Percentiles rank a stretch among this genome's conserved stretches.
phyloP scores from a whole-genome alignment of 2,888 invertebrate species.

The Eudemis profundana region DNA sequence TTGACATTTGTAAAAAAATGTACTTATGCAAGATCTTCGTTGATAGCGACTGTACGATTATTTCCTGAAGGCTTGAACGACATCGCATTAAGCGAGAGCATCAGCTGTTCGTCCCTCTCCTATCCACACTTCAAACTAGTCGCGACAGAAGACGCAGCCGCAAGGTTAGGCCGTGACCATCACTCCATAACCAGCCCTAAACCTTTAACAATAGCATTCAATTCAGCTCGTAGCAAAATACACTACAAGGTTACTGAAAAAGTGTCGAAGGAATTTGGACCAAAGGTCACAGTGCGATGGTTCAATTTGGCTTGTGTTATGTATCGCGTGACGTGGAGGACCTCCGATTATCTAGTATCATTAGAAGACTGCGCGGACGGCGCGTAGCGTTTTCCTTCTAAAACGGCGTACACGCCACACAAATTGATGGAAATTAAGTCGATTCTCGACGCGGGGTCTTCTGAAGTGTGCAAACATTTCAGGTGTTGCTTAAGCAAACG shows the following conservation, averaged over 20 bases:
- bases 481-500: too few relatives aligned
- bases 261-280: neutral
- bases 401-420: too few relatives aligned
- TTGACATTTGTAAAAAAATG: too few relatives aligned
- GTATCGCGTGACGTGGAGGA: slow-evolving; percentile 10
- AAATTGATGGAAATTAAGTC: too few relatives aligned
- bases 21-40: too few relatives aligned
- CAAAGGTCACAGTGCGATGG: neutral
- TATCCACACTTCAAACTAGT: neutral
- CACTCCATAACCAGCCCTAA: neutral
- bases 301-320: neutral
- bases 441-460: too few relatives aligned
- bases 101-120: neutral
- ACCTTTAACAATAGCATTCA: neutral
- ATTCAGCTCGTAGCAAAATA: neutral
- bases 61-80: slow-evolving; percentile 21
- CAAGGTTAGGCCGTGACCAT: neutral
- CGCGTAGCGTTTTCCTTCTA: too few relatives aligned
- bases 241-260: neutral
- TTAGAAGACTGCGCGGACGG: neutral
- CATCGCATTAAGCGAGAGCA: too few relatives aligned
- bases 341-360: slow-evolving; percentile 11
- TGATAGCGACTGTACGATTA: too few relatives aligned
- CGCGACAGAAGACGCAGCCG: neutral
- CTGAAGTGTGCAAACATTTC: too few relatives aligned